Evolutionary conservation across 2,888 invertebrate species (phyloP).

Genomic region (Tachina grossa): DNA sequence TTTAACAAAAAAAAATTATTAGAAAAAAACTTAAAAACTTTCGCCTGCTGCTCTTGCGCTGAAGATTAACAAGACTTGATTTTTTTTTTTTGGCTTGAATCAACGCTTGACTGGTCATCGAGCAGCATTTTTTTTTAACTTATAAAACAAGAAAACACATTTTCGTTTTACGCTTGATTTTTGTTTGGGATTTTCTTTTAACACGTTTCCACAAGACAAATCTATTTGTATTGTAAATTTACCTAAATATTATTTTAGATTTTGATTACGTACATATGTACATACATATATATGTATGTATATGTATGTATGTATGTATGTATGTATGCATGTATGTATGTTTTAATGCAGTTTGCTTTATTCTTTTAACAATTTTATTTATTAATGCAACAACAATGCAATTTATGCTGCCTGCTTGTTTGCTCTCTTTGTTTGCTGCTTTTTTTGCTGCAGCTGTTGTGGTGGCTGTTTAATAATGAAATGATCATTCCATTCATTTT

Average conservation of each 20-base stretch:
- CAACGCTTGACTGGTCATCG: constrained; percentile 63
- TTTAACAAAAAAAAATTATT: not conserved
- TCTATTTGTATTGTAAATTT: not conserved
- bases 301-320: not conserved
- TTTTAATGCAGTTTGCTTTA: constrained; percentile 30
- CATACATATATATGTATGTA: not conserved
- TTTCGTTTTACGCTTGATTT: constrained; percentile 25
- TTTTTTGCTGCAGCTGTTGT: constrained; percentile 42
- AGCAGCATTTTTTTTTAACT: constrained; percentile 16
- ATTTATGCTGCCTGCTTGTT: constrained; percentile 8
- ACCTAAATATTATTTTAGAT: constrained; percentile 12
- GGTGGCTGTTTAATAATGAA: constrained; percentile 25
- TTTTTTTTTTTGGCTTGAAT: constrained; percentile 55
- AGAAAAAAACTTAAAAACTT: constrained; percentile 57
- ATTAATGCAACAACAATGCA: constrained; percentile 27
- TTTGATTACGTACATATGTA: not conserved
- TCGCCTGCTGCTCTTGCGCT: constrained; percentile 59
- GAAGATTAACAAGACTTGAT: constrained; percentile 56
- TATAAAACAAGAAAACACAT: constrained; percentile 1
- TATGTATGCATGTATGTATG: not conserved
- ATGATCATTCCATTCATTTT: constrained; percentile 55
- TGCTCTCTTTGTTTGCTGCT: constrained; percentile 5
- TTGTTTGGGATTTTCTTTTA: not conserved
- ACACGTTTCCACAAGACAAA: not conserved
- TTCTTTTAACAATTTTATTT: constrained; percentile 24